Evolutionary conservation across 2,797 vertebrate species (phyloP), one percentile per base, ranked within the genome.

Genomic region (Phalloptychus januarius): DNA sequence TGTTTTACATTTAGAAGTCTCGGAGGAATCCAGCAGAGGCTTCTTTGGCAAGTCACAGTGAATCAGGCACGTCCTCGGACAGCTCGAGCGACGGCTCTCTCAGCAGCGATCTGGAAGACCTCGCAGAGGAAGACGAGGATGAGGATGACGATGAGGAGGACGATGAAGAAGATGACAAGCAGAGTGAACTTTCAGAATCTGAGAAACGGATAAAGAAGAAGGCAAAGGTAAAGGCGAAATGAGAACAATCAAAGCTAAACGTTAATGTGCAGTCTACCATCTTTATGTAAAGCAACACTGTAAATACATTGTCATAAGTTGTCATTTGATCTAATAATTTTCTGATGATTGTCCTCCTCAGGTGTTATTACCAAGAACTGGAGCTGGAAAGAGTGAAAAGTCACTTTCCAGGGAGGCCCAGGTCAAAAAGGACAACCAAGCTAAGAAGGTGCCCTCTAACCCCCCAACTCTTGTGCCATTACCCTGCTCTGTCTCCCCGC

Each of bases 21-120:
- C 96, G 96, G 73, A 98, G 98, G 91, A 98, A 98, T 92, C 86
- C 94, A n/a, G 78, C 95, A 78, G 97, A 98, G 87, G 93, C 96
- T 89, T 96, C 96, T 72, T 96, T 96, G 88, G 96, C 96, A 74
- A 99, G 96, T 18, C 97, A 98, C 91, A 99, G 98, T 79, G 98
- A 99, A 85, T 98, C 97, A 0, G 98, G 97, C 86, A 96, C 97
- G 16, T 97, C 97, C 28, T 97, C 98, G 65, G 98, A 99, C 93
- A 97, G 96, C 79, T 98, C 98, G 11, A 99, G 97, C 74, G 98
- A 99, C 84, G 98, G 97, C n/a, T 96, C 97, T 80, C 98, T 98
- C 86, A 99, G 97, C 86, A 99, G 97, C 63, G 98, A 99, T 87
- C 96, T 98, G 0, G 98, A 99, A 83, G 98, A 99, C 87, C 93